Conservation (phyloP, 53 echinoderm and acorn worm genomes). For the Apostichopus leukothele region DNA sequence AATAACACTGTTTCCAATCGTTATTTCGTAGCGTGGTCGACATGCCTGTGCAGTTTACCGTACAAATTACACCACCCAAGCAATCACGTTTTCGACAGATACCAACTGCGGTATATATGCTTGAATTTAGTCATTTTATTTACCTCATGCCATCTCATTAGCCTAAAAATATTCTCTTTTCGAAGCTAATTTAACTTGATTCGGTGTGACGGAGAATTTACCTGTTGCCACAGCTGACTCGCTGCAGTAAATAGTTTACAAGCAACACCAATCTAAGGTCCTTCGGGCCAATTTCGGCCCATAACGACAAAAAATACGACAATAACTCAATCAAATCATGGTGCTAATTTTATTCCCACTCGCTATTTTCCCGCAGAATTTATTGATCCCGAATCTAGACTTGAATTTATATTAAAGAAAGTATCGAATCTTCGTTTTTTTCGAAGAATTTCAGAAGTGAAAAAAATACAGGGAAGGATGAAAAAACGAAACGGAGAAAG, state of each 20-base stretch:
- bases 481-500: background rate
- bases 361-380: background rate
- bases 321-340: conserved; percentile 12
- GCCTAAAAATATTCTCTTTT: conserved; percentile 39
- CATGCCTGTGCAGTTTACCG: background rate
- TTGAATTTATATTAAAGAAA: conserved; percentile 3
- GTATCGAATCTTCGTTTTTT: background rate
- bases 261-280: background rate
- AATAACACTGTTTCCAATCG: background rate
- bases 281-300: conserved; percentile 28
- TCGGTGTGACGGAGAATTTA: conserved; percentile 13
- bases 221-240: conserved; percentile 36
- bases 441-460: background rate
- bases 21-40: background rate
- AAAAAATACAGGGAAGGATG: background rate
- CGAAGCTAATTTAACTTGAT: conserved; percentile 17
- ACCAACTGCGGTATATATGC: background rate
- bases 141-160: conserved; percentile 17
- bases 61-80: background rate
- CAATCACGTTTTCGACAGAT: background rate
- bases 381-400: background rate
- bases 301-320: conserved; percentile 16
- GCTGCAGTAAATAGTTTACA: conserved; percentile 4
- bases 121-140: background rate
- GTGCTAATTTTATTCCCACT: conserved; percentile 16